Evolutionary conservation across 2,888 invertebrate species (phyloP), one percentile per base, ranked within the genome.

Genomic region (Drosophila recens): DNA sequence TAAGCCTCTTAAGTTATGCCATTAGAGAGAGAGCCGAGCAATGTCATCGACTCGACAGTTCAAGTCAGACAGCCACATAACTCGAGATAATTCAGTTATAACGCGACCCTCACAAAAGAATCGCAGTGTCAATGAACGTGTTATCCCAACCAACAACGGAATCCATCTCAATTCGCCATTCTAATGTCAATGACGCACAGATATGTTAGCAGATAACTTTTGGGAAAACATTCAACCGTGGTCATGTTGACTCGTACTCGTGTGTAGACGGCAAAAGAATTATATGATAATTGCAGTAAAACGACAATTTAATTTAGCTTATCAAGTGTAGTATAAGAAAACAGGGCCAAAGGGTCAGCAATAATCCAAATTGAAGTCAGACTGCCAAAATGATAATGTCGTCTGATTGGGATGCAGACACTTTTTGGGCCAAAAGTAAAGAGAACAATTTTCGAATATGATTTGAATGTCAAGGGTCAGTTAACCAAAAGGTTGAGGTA

Each of bases 1-100:
- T 80, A 87, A 80, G 75, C 75, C 65, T 70, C 67, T 72, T 57
- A 80, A 87, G 77, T 82, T 75, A 73, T 78, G 78, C 82, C 77
- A 87, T 79, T 80, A 27, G 27, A 27, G 27, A 71, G 54, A 71
- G 52, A 64, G 68, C 42, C 72, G 62, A 40, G 33, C 20, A 68
- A 72, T 85, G 87, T 87, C 80, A 80, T 80, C 85, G 85, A 85
- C 84, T 71, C 52, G 56, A 54, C 40, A 49, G 42, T 43, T 58
- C 62, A 61, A 42, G 36, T 46, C 30, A 27, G 34, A 67, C 79
- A 46, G 72, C 75, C 54, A 70, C 79, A 85, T 84, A 87, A 79
- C 80, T 82, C 62, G 80, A 71, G 76, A 87, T 84, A 84, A 84
- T 80, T 87, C 80, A 74, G 75, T 84, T 84, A 87, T 87, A 79